Evolutionary conservation across 2,888 invertebrate genomes (phyloP), one percentile per base, ranked within the genome.

Genomic region (Callimorpha dominula): DNA sequence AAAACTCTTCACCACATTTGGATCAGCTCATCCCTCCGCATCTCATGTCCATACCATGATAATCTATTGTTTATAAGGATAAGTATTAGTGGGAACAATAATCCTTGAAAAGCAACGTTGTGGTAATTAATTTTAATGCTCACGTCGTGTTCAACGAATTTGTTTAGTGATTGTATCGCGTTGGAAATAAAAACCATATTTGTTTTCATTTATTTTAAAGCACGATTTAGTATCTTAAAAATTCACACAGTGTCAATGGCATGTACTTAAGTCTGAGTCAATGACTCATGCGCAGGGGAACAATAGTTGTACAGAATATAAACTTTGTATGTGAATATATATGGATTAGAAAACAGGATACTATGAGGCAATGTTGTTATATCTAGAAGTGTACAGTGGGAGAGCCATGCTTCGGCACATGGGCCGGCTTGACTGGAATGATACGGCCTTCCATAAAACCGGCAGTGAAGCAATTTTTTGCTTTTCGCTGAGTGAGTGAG

Each of bases 201-300:
- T 40, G 6, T 43, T 40, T 66, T 66, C 14, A 49, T 40, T 54
- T 15, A 43, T 67, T n/a, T 42, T 8, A 68, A 42, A 43, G 43
- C 43, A 20, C 42, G 57, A 20, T 54, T 40, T 52, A 7, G 2
- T 43, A 11, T 1, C 14, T n/a, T 17, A 20, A 46, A 72, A 72
- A 65, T 68, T 72, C 72, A 42, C 72, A 69, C 73, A 65, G 46
- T 66, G 54, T n/a, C 54, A 70, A 71, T 66, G 43, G 17, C 31
- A 46, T 40, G 68, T 43, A 65, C 42, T 31, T 31, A 66, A 76
- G 68, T 49, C 40, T 72, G 73, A 73, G 71, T 66, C 63, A 20
- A 46, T 78, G 75, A 72, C 49, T 79, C 72, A 75, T 52, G 46
- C 60, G 31, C 46, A 31, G 20, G 15, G 60, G 17, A 74, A 74